A percentile compares a stretch with the other conserved stretches of the same genome.
phyloP scores from a whole-genome alignment of 2,113 vertebrate species.

The Dunckerocampus dactyliophorus region DNA sequence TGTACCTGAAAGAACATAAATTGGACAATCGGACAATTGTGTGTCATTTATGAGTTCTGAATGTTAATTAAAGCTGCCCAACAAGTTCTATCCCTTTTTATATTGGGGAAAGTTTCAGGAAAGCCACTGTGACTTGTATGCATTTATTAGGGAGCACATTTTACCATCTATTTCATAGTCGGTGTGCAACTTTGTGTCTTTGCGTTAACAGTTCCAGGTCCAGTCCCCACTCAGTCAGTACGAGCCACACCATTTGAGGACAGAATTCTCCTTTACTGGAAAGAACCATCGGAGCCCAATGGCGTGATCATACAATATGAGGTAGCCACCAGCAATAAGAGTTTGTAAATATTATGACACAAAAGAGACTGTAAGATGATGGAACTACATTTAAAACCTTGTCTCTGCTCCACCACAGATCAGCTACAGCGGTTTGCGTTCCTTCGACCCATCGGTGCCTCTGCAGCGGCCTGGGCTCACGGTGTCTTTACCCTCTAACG shows the following conservation, averaged over 20 bases:
- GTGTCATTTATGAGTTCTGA: too few species aligned
- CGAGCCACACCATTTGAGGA: constrained; percentile 96
- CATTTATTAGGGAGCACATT: not conserved
- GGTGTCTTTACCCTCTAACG: constrained; percentile 88
- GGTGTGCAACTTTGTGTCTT: constrained; percentile 16
- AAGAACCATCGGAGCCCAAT: constrained; percentile 93
- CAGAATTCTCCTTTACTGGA: constrained; percentile 93
- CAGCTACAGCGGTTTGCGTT: constrained; percentile 88
- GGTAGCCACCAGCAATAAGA: constrained; percentile 69
- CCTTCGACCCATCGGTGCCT: constrained; percentile 90
- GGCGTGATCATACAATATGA: constrained; percentile 97
- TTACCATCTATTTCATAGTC: constrained; percentile 5
- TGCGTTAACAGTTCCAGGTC: constrained; percentile 81
- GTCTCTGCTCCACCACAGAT: constrained; percentile 72
- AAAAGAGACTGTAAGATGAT: not conserved
- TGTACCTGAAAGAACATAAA: too few species aligned
- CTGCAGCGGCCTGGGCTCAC: constrained; percentile 85
- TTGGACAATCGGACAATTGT: too few species aligned
- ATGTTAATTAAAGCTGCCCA: not conserved
- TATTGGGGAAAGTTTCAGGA: not conserved
- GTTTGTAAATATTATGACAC: too few species aligned
- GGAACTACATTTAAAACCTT: not conserved
- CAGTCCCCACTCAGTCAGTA: constrained; percentile 86
- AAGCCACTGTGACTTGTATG: not conserved
- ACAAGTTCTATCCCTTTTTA: not conserved